phyloP scores from a whole-genome alignment of 2,888 invertebrate genomes.

The Cybosia mesomella region DNA sequence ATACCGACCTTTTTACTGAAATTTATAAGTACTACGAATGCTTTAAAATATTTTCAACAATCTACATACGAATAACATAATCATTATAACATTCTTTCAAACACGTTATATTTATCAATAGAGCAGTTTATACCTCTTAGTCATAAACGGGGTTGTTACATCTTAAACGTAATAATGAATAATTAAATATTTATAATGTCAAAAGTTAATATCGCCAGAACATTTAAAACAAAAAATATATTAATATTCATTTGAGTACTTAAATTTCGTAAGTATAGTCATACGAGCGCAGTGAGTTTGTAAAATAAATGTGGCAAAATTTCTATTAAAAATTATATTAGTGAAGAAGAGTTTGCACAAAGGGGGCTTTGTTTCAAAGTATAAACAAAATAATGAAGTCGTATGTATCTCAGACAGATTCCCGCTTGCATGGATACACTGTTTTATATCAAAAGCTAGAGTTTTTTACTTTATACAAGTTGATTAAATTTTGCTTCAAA shows the following conservation, averaged over 20 bases:
- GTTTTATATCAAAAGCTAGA: not conserved
- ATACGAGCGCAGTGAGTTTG: constrained; percentile 18
- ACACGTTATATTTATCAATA: constrained; percentile 16
- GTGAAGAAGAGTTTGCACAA: constrained; percentile 40
- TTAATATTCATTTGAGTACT: constrained; percentile 41
- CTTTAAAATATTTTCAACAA: no score
- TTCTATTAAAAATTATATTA: constrained; percentile 53
- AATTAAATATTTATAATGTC: constrained; percentile 63
- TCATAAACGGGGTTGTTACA: constrained; percentile 54
- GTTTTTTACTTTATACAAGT: constrained; percentile 9
- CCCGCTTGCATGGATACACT: constrained; percentile 19
- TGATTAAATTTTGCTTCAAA: not conserved
- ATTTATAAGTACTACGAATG: no score
- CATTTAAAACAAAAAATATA: constrained; percentile 36
- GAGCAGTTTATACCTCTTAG: constrained; percentile 37
- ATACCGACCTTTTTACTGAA: no score
- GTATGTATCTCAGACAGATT: constrained; percentile 25
- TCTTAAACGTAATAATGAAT: constrained; percentile 44
- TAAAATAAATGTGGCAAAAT: constrained; percentile 14
- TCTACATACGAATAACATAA: not conserved
- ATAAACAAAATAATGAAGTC: constrained; percentile 38
- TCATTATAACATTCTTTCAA: constrained; percentile 20
- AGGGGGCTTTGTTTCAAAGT: constrained; percentile 44
- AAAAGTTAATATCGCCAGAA: constrained; percentile 57
- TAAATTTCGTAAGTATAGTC: constrained; percentile 27